Evolutionary conservation across 64 coral and sea anemone species (phyloP), one percentile per base, ranked within the genome.

Genomic region (Cladopsammia gracilis): DNA sequence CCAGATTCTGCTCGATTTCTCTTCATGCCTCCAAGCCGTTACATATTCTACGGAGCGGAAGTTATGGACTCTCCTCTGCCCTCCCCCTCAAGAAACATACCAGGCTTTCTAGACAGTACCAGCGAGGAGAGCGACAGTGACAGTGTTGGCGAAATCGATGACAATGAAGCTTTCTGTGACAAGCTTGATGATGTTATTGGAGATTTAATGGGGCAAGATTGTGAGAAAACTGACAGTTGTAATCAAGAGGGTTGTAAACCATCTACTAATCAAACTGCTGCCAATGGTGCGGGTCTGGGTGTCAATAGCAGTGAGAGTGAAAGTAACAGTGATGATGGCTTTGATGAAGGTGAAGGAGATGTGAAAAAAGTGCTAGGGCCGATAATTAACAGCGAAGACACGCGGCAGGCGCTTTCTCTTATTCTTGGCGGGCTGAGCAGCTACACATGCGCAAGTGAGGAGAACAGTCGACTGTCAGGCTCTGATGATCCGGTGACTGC

Each of bases 41-140:
- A 93, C 66, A 79, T 93, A 46, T 93, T 93, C 70, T 93, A 93
- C 20, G 91, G 91, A 61, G 91, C 91, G 5, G 91, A 93, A 49
- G 24, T 93, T 2, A 86, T 48, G n/a, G 84, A 93, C 60, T 93
- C 91, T 34, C 91, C 91, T 16, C 43, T 87, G 46, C 82, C 77
- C 59, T 87, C 90, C 10, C 81, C 83, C 70, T 59, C 10, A 47
- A 72, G 60, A 20, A 56, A 59, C 69, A 8, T 74, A 3, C 46
- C 50, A 22, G 46, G 85, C 16, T 50, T 68, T 42, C 57, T 64
- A 9, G 71, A 93, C 25, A 62, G 50, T 24, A 68, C 58, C 57
- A 93, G 91, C 50, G 82, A 77, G 46, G 57, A n/a, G 15, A 87
- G 74, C 68, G 67, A 71, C 53, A 67, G 80, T 24, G 80, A 83